Conservation (phyloP, 2,797 vertebrate species). For the Crenichthys baileyi region DNA sequence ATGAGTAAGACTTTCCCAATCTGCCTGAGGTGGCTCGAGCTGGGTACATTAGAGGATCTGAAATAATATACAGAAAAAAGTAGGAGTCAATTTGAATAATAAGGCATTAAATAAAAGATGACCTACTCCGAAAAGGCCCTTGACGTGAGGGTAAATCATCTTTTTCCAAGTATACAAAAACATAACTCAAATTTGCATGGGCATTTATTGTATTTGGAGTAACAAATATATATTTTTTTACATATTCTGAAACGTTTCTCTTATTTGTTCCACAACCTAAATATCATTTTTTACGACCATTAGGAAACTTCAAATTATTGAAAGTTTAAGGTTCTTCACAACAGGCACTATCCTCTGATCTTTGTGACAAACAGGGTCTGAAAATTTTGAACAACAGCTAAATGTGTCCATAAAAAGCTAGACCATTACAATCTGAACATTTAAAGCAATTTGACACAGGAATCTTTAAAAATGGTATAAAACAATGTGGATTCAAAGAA, state of each 20-base stretch:
- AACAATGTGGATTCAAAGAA: too few species aligned
- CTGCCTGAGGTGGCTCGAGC: slow-evolving; percentile 55
- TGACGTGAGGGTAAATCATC: neutral
- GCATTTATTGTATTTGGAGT: too few species aligned
- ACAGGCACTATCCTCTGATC: neutral
- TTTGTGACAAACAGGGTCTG: neutral
- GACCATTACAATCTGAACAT: neutral
- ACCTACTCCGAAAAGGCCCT: neutral
- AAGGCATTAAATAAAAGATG: neutral
- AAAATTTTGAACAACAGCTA: neutral
- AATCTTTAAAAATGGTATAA: neutral
- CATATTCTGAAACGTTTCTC: neutral
- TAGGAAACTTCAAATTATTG: neutral
- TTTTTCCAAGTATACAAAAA: neutral
- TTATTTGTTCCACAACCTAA: too few species aligned
- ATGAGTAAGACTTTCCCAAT: slow-evolving; percentile 59
- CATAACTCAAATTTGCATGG: neutral
- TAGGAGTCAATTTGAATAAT: neutral
- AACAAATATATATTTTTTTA: neutral
- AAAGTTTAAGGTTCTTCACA: neutral
- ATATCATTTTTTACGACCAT: neutral
- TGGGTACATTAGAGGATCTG: slow-evolving; percentile 72
- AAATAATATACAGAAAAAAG: slow-evolving; percentile 4
- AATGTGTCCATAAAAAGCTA: neutral
- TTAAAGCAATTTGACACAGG: neutral